A percentile compares a stretch with the other conserved stretches of the same genome.
Conservation (phyloP, 2,888 invertebrate genomes). For the Eulithis testata region DNA sequence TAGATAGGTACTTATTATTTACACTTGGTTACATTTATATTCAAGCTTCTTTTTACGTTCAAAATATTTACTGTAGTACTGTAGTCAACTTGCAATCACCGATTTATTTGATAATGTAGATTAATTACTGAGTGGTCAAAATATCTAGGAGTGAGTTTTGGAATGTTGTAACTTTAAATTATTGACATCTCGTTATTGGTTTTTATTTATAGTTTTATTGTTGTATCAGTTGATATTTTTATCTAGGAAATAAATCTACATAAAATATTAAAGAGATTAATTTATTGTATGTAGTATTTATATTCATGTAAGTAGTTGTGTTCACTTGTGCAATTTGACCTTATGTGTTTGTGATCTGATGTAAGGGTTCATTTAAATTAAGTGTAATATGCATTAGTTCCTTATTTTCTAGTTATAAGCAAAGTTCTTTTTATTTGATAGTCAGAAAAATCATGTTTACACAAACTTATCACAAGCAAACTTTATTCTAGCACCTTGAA, state of each 20-base stretch:
- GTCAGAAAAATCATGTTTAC: slow-evolving; percentile 50
- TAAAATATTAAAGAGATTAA: slow-evolving; percentile 78
- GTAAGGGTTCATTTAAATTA: slow-evolving; percentile 76
- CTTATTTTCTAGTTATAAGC: slow-evolving; percentile 78
- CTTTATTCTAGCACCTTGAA: slow-evolving; percentile 47
- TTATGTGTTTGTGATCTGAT: slow-evolving; percentile 82
- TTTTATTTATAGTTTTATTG: slow-evolving; percentile 71
- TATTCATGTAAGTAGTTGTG: slow-evolving; percentile 70
- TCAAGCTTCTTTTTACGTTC: slow-evolving; percentile 20
- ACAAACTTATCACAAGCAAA: slow-evolving; percentile 47
- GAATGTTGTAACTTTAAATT: slow-evolving; percentile 69
- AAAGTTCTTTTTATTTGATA: slow-evolving; percentile 63
- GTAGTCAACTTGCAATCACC: slow-evolving; percentile 14
- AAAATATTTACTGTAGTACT: slow-evolving; percentile 11
- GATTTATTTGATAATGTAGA: slow-evolving; percentile 9
- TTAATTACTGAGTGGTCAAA: slow-evolving; percentile 14
- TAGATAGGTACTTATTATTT: slow-evolving; percentile 14
- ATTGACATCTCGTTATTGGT: slow-evolving; percentile 76
- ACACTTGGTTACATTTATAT: slow-evolving; percentile 38
- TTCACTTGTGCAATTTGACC: slow-evolving; percentile 78
- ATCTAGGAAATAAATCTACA: slow-evolving; percentile 69
- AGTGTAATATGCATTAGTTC: slow-evolving; percentile 80
- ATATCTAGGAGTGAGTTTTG: slow-evolving; percentile 48
- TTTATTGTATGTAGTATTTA: slow-evolving; percentile 75
- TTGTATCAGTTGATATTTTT: slow-evolving; percentile 81